Base-by-base conservation (phyloP, 2,113 vertebrate species). In the Erinaceus europaeus region DNA sequence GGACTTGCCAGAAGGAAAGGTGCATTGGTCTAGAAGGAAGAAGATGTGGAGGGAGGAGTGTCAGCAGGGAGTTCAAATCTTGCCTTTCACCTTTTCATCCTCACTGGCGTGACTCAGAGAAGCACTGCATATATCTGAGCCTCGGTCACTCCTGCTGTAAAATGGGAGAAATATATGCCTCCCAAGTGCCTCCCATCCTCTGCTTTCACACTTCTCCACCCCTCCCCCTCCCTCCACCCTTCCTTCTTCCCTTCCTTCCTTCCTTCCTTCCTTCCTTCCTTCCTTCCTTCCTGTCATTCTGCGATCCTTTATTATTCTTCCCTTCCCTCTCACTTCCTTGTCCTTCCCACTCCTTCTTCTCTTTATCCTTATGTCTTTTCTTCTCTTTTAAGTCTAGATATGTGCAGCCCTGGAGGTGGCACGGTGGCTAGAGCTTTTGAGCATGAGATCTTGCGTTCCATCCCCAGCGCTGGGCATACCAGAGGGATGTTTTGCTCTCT, bases 251-350 rank as follows among this genome's bases (percentile, higher is more conserved):
- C 9, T 3, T 27, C 9, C 20, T 15, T 8, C 14, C 62, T 3
- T 9, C 10, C 15, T 8, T 3, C 40, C 6, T 25, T 14, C 2
- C 23, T 38, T 52, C 20, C 29, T 8, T 6, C 23, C 14, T 2
- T 38, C 10, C 18, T 14, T 5, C 13, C 68, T 67, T 11, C 17
- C 44, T 29, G 25, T 36, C 5, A 27, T 20, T 7, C 4, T 15
- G 10, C 20, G 21, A n/a, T n/a, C 42, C 12, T 40, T 1, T n/a
- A n/a, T n/a, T n/a, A n/a, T n/a, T 5, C 0, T 20, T 23, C 13
- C 5, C 5, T 40, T 2, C 17, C 3, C 6, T 61, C n/a, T 38
- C 36, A 12, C n/a, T 21, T 46, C 29, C 40, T 2, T 13, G 17
- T 6, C 15, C 17, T 42, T 20, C 3, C 27, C 48, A 20, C 20